Conservation (phyloP, 1,140 invertebrate species). For the Plodia interpunctella region DNA sequence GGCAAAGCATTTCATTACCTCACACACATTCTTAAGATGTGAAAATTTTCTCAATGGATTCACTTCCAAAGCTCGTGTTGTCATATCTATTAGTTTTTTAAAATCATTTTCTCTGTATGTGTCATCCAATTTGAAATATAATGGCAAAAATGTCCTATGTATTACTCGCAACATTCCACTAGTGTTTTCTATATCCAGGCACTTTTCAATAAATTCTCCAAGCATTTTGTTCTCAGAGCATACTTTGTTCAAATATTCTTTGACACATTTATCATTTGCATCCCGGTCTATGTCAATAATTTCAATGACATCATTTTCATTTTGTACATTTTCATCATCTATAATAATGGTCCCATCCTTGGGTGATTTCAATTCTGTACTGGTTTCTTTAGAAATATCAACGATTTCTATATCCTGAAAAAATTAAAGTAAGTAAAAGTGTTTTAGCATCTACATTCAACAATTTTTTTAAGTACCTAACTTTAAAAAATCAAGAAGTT, state of each 20-base stretch:
- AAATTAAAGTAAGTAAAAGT: too few species aligned
- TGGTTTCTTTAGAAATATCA: background rate
- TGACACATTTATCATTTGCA: background rate
- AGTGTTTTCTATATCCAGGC: constrained; percentile 31
- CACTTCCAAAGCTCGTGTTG: constrained; percentile 22
- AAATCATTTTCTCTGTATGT: constrained; percentile 28
- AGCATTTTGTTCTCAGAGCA: constrained; percentile 6
- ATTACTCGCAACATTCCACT: constrained; percentile 38
- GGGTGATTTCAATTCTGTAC: background rate
- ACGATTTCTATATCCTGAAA: background rate
- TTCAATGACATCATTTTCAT: constrained; percentile 13
- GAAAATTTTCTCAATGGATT: constrained; percentile 37
- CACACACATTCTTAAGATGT: constrained; percentile 39
- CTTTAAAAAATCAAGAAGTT: too few species aligned
- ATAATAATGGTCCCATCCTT: constrained; percentile 1
- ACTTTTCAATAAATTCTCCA: constrained; percentile 38
- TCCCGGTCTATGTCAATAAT: constrained; percentile 5
- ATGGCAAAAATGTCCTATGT: constrained; percentile 28
- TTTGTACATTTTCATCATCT: constrained; percentile 5
- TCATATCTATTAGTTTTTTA: constrained; percentile 26
- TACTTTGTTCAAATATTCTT: constrained; percentile 19
- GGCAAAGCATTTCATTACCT: constrained; percentile 23
- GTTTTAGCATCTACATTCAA: too few species aligned
- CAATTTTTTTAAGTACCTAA: too few species aligned
- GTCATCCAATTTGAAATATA: constrained; percentile 26